Evolutionary conservation across 2,888 invertebrate genomes (phyloP).

Genomic region (Eupithecia centaureata): DNA sequence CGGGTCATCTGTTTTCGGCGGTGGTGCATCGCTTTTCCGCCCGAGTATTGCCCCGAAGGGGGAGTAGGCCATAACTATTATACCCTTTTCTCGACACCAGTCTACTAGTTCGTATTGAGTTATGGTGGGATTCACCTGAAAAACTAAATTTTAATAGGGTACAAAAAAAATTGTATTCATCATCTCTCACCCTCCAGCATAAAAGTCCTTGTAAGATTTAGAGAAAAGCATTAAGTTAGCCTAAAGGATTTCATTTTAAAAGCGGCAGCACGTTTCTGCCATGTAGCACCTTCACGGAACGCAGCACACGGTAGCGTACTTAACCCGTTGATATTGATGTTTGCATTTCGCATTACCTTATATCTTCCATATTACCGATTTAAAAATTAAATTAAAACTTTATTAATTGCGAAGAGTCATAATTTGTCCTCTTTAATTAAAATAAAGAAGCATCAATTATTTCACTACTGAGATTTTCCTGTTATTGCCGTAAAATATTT

Average conservation of each 20-base stretch:
- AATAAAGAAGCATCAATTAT: constrained; percentile 33
- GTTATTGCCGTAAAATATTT: constrained; percentile 23
- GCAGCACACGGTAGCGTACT: constrained; percentile 13
- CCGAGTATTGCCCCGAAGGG: constrained; percentile 86
- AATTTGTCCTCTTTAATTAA: constrained; percentile 31
- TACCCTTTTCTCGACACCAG: constrained; percentile 87
- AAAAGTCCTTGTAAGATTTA: too few species aligned
- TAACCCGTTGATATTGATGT: constrained; percentile 15
- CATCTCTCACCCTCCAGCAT: not conserved
- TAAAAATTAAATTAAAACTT: not conserved
- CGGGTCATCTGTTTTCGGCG: constrained; percentile 81
- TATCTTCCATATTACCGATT: constrained; percentile 7
- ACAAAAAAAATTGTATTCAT: not conserved
- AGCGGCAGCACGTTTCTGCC: not conserved
- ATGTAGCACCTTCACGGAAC: constrained; percentile 9
- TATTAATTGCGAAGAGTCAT: constrained; percentile 15
- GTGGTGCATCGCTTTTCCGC: constrained; percentile 66
- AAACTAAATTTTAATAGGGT: too few species aligned
- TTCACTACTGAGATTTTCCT: constrained; percentile 21
- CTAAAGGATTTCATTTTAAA: not conserved
- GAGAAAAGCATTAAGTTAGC: not conserved
- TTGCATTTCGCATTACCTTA: constrained; percentile 13
- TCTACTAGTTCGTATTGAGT: constrained; percentile 87
- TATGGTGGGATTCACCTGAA: constrained; percentile 88
- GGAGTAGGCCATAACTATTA: constrained; percentile 88